Percentiles rank a stretch among this genome's conserved stretches.
Evolutionary conservation across 2,113 vertebrate genomes (phyloP).

Genomic region (Buteo buteo): DNA sequence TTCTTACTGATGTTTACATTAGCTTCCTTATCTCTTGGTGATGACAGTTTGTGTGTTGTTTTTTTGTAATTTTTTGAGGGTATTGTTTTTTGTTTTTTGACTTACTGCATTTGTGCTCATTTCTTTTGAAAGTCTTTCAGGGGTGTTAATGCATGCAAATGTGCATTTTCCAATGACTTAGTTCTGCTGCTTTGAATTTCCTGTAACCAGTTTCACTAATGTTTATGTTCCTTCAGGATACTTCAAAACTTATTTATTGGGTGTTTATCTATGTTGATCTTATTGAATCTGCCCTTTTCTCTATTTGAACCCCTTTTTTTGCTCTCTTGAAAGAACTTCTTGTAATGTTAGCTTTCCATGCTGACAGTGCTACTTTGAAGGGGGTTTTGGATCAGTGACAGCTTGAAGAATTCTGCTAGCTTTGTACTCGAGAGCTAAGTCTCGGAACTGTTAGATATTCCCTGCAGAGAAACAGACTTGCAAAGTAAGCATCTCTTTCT

Average conservation of each 20-base stretch:
- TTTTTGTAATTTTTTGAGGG: not conserved
- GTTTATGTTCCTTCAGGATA: not conserved
- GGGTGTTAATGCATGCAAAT: not conserved
- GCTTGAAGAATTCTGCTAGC: slow-evolving; percentile 41
- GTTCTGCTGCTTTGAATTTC: slow-evolving; percentile 7
- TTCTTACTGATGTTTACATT: not conserved
- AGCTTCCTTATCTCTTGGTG: not conserved
- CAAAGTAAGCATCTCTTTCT: slow-evolving; percentile 56
- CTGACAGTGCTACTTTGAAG: slow-evolving; percentile 46
- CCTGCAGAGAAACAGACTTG: slow-evolving; percentile 53
- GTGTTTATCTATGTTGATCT: not conserved
- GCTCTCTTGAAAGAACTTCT: slow-evolving; percentile 24
- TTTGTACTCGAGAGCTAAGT: slow-evolving; percentile 25
- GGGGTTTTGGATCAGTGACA: slow-evolving; percentile 41
- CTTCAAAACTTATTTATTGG: not conserved
- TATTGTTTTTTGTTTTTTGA: not conserved
- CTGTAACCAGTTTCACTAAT: not conserved
- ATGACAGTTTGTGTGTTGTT: not conserved
- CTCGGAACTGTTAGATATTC: slow-evolving; percentile 34
- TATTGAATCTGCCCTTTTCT: slow-evolving; percentile 2
- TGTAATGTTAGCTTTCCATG: not conserved
- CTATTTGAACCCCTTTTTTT: not conserved
- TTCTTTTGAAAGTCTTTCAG: not conserved
- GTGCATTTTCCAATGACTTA: not conserved
- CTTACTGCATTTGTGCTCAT: not conserved